Conservation (phyloP, 1,140 invertebrate genomes). For the Cydia fagiglandana region DNA sequence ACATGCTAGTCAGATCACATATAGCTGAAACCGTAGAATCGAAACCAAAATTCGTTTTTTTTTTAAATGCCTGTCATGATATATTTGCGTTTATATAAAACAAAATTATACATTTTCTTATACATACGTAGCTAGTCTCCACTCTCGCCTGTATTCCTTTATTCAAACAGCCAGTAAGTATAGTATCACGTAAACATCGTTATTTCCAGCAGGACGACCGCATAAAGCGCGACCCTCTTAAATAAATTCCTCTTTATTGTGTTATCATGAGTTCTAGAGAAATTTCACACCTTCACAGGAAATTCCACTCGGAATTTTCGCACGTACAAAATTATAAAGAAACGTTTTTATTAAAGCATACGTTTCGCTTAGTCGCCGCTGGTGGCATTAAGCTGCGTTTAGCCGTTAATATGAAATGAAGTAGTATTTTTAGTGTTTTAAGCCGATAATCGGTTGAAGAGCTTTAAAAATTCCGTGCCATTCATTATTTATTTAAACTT, state of each 20-base stretch:
- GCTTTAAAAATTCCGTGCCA: background rate
- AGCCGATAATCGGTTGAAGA: background rate
- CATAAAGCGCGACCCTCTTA: conserved; percentile 26
- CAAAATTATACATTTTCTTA: too few species aligned
- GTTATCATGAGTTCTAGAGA: conserved; percentile 27
- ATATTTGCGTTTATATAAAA: too few species aligned
- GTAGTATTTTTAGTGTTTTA: background rate
- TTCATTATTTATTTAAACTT: too few species aligned
- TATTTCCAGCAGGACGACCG: conserved; percentile 25
- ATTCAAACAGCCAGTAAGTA: conserved; percentile 17
- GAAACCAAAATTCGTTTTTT: too few species aligned
- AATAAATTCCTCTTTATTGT: conserved; percentile 32
- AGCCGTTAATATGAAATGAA: background rate
- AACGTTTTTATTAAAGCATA: conserved; percentile 23
- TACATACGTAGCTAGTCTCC: background rate
- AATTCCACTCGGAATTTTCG: conserved; percentile 14
- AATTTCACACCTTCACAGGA: conserved; percentile 17
- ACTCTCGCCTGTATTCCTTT: background rate
- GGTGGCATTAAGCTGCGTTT: conserved; percentile 2
- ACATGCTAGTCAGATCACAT: too few species aligned
- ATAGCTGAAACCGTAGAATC: too few species aligned
- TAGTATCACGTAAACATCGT: background rate
- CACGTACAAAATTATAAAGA: conserved; percentile 28
- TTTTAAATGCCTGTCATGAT: too few species aligned
- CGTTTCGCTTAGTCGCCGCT: conserved; percentile 5